Conservation (phyloP, 2,797 vertebrate species). For the Gadopsis marmoratus region DNA sequence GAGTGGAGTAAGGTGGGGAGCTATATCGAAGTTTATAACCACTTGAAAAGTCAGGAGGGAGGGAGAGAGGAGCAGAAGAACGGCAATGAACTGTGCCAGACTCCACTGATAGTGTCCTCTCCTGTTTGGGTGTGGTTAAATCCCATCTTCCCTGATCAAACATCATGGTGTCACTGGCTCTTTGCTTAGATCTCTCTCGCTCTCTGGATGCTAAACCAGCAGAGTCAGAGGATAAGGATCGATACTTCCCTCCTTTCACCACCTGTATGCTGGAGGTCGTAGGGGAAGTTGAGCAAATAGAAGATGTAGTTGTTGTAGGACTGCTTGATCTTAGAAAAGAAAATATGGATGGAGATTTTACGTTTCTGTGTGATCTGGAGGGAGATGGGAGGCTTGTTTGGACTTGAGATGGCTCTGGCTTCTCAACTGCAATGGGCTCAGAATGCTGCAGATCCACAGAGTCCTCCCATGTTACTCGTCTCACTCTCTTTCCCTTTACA, state of each 20-base stretch:
- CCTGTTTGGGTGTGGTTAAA: constrained; percentile 37
- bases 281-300: constrained; percentile 27
- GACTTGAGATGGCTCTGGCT: constrained; percentile 42
- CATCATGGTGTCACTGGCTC: constrained; percentile 25
- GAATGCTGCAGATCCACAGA: constrained; percentile 59
- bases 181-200: constrained; percentile 41
- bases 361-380: constrained; percentile 43
- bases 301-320: constrained; percentile 41
- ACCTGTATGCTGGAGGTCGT: constrained; percentile 55
- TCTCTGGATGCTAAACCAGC: constrained; percentile 48
- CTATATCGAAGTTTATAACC: constrained; percentile 76
- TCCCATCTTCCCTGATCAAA: constrained; percentile 59
- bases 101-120: constrained; percentile 64
- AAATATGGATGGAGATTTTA: constrained; percentile 73
- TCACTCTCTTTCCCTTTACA: constrained; percentile 58
- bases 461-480: constrained; percentile 74
- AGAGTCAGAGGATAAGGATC: constrained; percentile 66
- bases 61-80: constrained; percentile 62
- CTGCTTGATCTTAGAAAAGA: constrained; percentile 73
- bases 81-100: constrained; percentile 39
- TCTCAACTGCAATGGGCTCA: constrained; percentile 40
- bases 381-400: constrained; percentile 47
- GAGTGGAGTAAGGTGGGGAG: constrained; percentile 81
- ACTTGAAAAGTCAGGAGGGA: constrained; percentile 73
- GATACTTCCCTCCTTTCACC: constrained; percentile 58